Evolutionary conservation across 2,888 invertebrate species (phyloP).

Genomic region (Eilema sororculum): DNA sequence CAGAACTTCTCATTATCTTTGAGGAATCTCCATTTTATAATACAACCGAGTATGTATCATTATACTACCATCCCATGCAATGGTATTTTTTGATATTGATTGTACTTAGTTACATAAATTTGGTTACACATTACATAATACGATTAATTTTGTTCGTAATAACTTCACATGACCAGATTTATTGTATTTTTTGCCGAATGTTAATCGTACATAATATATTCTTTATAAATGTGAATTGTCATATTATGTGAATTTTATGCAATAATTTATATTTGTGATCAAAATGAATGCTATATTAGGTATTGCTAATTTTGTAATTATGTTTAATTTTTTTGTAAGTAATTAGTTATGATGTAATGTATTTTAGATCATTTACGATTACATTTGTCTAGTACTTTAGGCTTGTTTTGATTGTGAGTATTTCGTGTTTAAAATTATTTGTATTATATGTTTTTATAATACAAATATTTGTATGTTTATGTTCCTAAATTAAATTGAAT

Average conservation of each 20-base stretch:
- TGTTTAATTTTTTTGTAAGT: conserved; percentile 4
- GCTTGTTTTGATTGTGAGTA: not conserved
- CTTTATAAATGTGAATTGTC: too few species aligned
- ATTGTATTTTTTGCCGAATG: not conserved
- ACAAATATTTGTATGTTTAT: not conserved
- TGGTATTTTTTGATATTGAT: too few species aligned
- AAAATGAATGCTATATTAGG: not conserved
- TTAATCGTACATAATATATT: not conserved
- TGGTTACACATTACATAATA: too few species aligned
- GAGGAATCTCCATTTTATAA: too few species aligned
- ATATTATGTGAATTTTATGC: not conserved
- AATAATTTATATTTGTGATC: not conserved
- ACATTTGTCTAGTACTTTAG: not conserved
- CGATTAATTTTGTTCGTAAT: too few species aligned
- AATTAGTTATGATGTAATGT: not conserved
- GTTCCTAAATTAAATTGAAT: not conserved
- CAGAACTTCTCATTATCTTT: too few species aligned
- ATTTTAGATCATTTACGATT: not conserved
- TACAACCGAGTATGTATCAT: too few species aligned
- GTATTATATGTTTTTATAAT: too few species aligned
- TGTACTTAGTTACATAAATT: not conserved
- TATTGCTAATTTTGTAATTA: not conserved
- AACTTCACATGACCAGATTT: not conserved
- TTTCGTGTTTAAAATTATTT: not conserved
- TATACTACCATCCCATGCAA: too few species aligned